phyloP scores from a whole-genome alignment of 2,888 invertebrate species.

The Melitaea athalia region DNA sequence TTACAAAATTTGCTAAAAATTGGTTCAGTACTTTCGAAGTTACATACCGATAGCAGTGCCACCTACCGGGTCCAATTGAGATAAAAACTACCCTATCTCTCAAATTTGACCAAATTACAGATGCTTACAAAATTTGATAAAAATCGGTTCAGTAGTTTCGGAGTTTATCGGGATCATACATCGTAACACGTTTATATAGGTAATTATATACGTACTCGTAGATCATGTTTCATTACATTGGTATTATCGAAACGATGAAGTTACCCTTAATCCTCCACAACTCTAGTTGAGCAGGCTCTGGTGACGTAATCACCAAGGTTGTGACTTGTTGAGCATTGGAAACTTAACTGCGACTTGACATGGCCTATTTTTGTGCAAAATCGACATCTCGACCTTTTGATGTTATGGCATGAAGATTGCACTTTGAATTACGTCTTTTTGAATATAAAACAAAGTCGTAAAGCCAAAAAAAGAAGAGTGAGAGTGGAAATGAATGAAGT shows the following conservation, averaged over 20 bases:
- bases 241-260: background rate
- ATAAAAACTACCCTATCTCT: too few relatives aligned
- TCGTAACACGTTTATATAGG: too few relatives aligned
- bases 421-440: slow-evolving; percentile 19
- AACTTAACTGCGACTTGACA: slow-evolving; percentile 73
- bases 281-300: slow-evolving; percentile 53
- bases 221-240: background rate
- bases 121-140: too few relatives aligned
- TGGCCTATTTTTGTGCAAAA: slow-evolving; percentile 73
- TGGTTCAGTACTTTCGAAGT: too few relatives aligned
- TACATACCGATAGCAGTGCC: too few relatives aligned
- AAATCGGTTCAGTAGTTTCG: too few relatives aligned
- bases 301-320: slow-evolving; percentile 64
- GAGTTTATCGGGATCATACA: too few relatives aligned
- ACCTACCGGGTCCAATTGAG: too few relatives aligned
- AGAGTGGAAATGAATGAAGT: background rate
- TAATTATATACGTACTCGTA: too few relatives aligned
- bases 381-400: slow-evolving; percentile 43
- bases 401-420: slow-evolving; percentile 43
- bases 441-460: slow-evolving; percentile 1
- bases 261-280: slow-evolving; percentile 20
- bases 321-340: slow-evolving; percentile 58
- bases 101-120: too few relatives aligned
- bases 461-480: background rate
- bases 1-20: too few relatives aligned